Conservation (phyloP, 2,797 vertebrate species). For the Oceanodroma leucorhoa region DNA sequence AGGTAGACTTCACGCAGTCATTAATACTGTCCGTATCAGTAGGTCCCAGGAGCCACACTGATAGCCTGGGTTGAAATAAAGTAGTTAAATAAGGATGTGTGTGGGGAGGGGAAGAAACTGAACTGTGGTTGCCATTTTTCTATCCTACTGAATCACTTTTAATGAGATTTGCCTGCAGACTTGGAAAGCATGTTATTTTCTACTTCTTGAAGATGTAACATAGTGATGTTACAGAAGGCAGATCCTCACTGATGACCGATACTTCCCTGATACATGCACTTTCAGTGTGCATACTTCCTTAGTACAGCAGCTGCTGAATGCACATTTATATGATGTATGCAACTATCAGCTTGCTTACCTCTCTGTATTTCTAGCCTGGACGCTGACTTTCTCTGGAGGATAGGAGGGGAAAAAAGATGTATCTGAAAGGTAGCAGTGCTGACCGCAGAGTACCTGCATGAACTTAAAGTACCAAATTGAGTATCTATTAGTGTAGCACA, state of each 20-base stretch:
- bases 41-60: neutral
- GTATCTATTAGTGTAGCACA: neutral
- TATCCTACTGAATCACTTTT: neutral
- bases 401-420: accelerated
- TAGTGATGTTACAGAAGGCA: neutral
- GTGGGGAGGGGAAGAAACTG: neutral
- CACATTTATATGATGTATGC: neutral
- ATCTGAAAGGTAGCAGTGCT: neutral
- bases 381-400: neutral
- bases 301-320: neutral
- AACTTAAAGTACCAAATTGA: neutral
- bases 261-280: neutral
- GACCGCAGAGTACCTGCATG: neutral
- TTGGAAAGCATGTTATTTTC: neutral
- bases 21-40: neutral
- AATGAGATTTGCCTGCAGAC: neutral
- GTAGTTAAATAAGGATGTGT: neutral
- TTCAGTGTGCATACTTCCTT: neutral
- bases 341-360: neutral
- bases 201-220: neutral
- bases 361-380: neutral
- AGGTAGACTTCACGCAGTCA: neutral
- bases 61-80: neutral
- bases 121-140: neutral
- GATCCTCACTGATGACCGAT: neutral